Evolutionary conservation across 1,140 invertebrate genomes (phyloP).

Genomic region (Ceratosolen solmsi): DNA sequence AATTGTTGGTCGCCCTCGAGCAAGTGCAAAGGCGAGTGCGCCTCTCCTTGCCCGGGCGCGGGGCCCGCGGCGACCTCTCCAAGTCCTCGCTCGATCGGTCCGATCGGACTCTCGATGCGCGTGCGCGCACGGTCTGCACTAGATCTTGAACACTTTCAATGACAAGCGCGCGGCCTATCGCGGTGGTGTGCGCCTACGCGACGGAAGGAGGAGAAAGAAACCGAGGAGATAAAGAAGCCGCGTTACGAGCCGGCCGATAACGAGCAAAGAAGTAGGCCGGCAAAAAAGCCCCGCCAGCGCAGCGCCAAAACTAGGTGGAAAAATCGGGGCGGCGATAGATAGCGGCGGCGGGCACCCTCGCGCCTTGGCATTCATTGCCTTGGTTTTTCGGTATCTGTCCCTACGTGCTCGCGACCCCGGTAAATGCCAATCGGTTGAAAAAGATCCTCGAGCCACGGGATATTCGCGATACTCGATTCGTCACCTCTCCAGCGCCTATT

Average conservation of each 20-base stretch:
- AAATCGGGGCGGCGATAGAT: constrained; percentile 66
- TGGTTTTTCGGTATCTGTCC: not conserved
- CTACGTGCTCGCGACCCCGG: too few relatives aligned
- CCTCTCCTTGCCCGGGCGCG: too few relatives aligned
- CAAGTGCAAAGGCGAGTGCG: too few relatives aligned
- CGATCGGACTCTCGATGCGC: not conserved
- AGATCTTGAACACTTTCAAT: constrained; percentile 72
- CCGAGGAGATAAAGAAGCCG: constrained; percentile 5
- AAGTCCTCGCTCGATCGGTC: not conserved
- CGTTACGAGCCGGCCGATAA: constrained; percentile 60
- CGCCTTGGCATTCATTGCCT: not conserved
- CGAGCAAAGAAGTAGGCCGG: constrained; percentile 65
- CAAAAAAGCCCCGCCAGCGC: constrained; percentile 65
- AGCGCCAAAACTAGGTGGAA: constrained; percentile 68
- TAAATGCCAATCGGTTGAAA: too few relatives aligned
- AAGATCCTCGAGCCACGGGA: too few relatives aligned
- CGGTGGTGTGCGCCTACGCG: not conserved
- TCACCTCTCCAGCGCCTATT: too few relatives aligned
- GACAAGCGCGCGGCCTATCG: constrained; percentile 60
- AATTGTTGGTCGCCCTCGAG: too few relatives aligned
- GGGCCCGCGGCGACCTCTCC: too few relatives aligned
- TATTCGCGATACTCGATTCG: too few relatives aligned
- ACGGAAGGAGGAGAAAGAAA: constrained; percentile 42
- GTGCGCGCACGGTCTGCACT: constrained; percentile 58
- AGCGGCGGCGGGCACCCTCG: constrained; percentile 15